Evolutionary conservation across 2,797 vertebrate species (phyloP), one percentile per base, ranked within the genome.

Genomic region (Falco columbarius): DNA sequence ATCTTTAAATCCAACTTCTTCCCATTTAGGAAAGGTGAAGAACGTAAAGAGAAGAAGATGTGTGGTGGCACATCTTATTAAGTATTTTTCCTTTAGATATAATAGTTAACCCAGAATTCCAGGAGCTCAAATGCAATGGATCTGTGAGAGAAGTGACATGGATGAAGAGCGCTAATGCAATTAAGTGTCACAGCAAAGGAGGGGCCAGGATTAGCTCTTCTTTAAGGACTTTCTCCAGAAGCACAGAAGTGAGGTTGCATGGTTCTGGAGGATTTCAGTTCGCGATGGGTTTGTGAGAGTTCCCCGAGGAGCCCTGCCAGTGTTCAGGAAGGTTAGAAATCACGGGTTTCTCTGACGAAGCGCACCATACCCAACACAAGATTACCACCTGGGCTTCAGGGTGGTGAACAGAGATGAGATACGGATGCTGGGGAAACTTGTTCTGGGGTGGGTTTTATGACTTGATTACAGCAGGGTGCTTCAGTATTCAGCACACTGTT

Each of bases 141-240:
- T 42, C 26, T 21, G 1, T 3, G 36, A 27, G 46, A 18, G 17
- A 20, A 44, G 11, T 1, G 24, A 10, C 0, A 14, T 0, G 40
- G 44, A 26, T 2, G 6, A 7, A 7, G n/a, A 49, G 27, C 6
- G 11, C 13, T 24, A 3, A 1, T 0, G 47, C 42, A 12, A 23
- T 6, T 15, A 14, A 12, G 34, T 0, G 5, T 3, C 52, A 2
- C 27, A 19, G 66, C 27, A 10, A 20, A 40, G 0, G 3, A 29
- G 46, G 42, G 66, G 38, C 70, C 26, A 16, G 68, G 73, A 32
- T 1, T 32, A 71, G 74, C 59, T n/a, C 44, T 12, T 36, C 44
- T 12, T 36, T 4, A 12, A 23, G 52, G 71, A 34, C 61, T 32
- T 1, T 5, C 29, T 9, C 0, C 14, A 44, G 1, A 8, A 38